Percentiles rank a stretch among this genome's conserved stretches.
These are phyloP conservation scores for Camponotus vicinus DNA, from an alignment of 1,140 invertebrate genomes.

Conservation along the genomic window DNA sequence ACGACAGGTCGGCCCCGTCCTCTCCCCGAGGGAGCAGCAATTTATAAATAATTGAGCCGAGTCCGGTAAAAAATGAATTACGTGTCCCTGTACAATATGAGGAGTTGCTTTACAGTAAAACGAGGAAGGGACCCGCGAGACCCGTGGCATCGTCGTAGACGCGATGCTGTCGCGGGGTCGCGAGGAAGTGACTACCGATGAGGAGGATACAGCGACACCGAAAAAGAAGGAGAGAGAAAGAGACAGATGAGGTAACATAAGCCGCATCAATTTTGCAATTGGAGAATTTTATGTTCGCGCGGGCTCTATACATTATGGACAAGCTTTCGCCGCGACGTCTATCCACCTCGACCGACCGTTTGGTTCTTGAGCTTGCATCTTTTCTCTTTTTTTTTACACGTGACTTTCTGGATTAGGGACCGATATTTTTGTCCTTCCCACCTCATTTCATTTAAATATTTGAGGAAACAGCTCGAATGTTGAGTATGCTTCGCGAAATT, in stretches of 20 bases:
- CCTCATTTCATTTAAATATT: slow-evolving; percentile 39
- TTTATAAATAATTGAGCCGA: slow-evolving; percentile 87
- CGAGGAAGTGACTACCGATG: neutral
- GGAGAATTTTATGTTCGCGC: slow-evolving; percentile 86
- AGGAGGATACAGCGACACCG: neutral
- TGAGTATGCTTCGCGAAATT: neutral
- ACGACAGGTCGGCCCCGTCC: slow-evolving; percentile 67
- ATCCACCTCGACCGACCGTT: slow-evolving; percentile 34
- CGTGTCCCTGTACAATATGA: slow-evolving; percentile 86
- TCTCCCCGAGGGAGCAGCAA: slow-evolving; percentile 84
- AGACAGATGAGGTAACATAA: slow-evolving; percentile 81
- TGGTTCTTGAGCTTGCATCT: neutral
- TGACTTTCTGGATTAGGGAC: neutral
- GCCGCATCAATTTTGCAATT: slow-evolving; percentile 87
- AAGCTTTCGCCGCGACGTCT: slow-evolving; percentile 64
- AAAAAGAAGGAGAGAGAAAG: slow-evolving; percentile 22
- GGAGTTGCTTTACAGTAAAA: slow-evolving; percentile 85
- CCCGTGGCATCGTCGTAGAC: slow-evolving; percentile 62
- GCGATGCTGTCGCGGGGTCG: neutral
- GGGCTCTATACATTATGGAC: slow-evolving; percentile 84
- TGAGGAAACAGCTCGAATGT: neutral
- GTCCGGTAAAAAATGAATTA: slow-evolving; percentile 87
- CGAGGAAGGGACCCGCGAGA: slow-evolving; percentile 84
- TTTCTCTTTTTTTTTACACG: slow-evolving; percentile 6
- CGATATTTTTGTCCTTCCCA: slow-evolving; percentile 34